A percentile compares a stretch with the other conserved stretches of the same genome.
Conservation (phyloP, 1,140 invertebrate species). For the Heliothis subflexa region DNA sequence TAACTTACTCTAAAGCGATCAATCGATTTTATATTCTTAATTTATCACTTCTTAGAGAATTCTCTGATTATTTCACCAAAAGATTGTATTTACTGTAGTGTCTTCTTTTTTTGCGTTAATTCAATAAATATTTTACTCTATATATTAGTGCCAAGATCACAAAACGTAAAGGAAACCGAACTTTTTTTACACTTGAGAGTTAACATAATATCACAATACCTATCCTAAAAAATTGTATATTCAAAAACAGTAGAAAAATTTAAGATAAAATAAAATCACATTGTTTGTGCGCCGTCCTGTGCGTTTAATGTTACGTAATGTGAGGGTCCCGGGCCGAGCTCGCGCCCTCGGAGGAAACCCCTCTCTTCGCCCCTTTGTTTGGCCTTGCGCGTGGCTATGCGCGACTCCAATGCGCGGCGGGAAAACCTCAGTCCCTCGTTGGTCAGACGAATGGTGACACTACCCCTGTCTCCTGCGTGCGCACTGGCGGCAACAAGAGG, state of each 20-base stretch:
- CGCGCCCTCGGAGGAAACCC: slow-evolving; percentile 58
- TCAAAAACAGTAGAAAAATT: slow-evolving; percentile 82
- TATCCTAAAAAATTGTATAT: slow-evolving; percentile 82
- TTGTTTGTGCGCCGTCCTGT: slow-evolving; percentile 85
- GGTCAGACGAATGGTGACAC: neutral
- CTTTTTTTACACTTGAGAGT: slow-evolving; percentile 68
- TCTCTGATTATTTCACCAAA: slow-evolving; percentile 3
- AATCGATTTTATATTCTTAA: slow-evolving; percentile 47
- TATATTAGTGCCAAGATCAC: slow-evolving; percentile 66
- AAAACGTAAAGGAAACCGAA: slow-evolving; percentile 57
- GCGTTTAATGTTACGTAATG: slow-evolving; percentile 84
- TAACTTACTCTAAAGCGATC: slow-evolving; percentile 47
- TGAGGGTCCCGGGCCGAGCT: slow-evolving; percentile 71
- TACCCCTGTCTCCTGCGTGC: slow-evolving; percentile 15
- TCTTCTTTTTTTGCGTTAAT: neutral
- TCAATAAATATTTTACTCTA: slow-evolving; percentile 57
- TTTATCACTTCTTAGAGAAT: slow-evolving; percentile 10
- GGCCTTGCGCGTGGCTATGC: slow-evolving; percentile 48
- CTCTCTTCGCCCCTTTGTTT: slow-evolving; percentile 54
- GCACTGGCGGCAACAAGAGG: slow-evolving; percentile 23
- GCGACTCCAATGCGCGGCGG: slow-evolving; percentile 50
- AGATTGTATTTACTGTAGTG: neutral
- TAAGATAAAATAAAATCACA: slow-evolving; percentile 83
- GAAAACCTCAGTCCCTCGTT: slow-evolving; percentile 49
- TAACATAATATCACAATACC: slow-evolving; percentile 78